Conservation (phyloP, 2,888 invertebrate genomes). For the Arrhopalites spinosus region DNA sequence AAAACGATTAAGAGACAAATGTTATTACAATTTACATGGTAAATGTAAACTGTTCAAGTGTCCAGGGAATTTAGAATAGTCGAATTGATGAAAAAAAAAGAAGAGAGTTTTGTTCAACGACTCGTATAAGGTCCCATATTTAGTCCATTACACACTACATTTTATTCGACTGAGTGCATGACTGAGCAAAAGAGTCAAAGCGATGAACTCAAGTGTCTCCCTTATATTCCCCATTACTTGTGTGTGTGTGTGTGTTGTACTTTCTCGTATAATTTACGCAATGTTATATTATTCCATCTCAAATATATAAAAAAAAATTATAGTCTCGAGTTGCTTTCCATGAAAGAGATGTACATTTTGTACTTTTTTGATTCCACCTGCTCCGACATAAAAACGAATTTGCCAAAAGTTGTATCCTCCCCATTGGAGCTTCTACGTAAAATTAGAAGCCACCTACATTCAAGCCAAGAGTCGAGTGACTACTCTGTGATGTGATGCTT, state of each 20-base stretch:
- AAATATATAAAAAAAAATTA: too few relatives aligned
- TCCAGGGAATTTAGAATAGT: too few relatives aligned
- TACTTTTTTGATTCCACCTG: conserved; percentile 37
- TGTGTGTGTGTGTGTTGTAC: too few relatives aligned
- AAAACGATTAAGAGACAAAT: too few relatives aligned
- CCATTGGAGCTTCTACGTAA: conserved; percentile 28
- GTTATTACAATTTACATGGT: too few relatives aligned
- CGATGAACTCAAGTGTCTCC: conserved; percentile 28
- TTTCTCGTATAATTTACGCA: conserved; percentile 28
- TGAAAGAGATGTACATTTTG: not conserved
- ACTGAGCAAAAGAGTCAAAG: conserved; percentile 24
- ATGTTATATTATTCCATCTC: conserved; percentile 16
- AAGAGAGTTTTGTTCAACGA: too few relatives aligned
- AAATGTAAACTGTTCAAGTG: too few relatives aligned
- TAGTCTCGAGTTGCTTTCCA: too few relatives aligned
- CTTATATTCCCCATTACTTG: not conserved
- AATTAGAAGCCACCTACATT: conserved; percentile 40
- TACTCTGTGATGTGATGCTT: conserved; percentile 5
- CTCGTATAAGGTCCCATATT: not conserved
- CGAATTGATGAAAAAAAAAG: too few relatives aligned
- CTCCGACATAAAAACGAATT: conserved; percentile 36
- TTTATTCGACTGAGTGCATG: conserved; percentile 11
- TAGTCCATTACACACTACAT: not conserved
- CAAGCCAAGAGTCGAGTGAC: conserved; percentile 12
- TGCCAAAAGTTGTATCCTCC: conserved; percentile 38